Conservation (phyloP, 2,797 vertebrate species). For the Echeneis naucrates region DNA sequence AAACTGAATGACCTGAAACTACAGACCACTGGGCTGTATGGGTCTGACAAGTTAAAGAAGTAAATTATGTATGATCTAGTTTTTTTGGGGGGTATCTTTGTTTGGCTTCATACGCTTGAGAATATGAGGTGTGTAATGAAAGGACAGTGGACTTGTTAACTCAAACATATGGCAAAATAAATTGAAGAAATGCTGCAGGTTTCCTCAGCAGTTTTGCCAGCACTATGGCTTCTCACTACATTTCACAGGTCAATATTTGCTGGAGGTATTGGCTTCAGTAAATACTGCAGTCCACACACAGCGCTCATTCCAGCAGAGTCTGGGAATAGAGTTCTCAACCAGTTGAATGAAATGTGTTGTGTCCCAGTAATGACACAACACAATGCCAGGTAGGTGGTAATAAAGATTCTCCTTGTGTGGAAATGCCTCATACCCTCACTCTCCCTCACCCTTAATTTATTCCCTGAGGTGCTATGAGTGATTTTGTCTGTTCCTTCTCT, state of each 20-base stretch:
- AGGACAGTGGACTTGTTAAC: constrained; percentile 62
- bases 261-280: constrained; percentile 71
- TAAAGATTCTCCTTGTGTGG: constrained; percentile 91
- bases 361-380: constrained; percentile 74
- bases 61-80: constrained; percentile 71
- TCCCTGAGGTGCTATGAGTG: constrained; percentile 87
- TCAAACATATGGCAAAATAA: constrained; percentile 71
- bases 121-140: constrained; percentile 52
- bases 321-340: constrained; percentile 64
- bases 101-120: constrained; percentile 54
- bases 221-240: constrained; percentile 47
- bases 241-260: constrained; percentile 80
- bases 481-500: constrained; percentile 84
- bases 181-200: constrained; percentile 56
- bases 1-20: constrained; percentile 63
- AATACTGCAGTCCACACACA: constrained; percentile 61
- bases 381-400: constrained; percentile 83
- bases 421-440: constrained; percentile 84
- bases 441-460: constrained; percentile 90
- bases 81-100: constrained; percentile 56
- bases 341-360: constrained; percentile 70
- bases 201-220: constrained; percentile 55
- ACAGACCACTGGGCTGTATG: constrained; percentile 40
- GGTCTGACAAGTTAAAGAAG: constrained; percentile 39
- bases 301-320: constrained; percentile 60